Base-by-base conservation (phyloP, 2,113 vertebrate genomes). In the Podarcis muralis region DNA sequence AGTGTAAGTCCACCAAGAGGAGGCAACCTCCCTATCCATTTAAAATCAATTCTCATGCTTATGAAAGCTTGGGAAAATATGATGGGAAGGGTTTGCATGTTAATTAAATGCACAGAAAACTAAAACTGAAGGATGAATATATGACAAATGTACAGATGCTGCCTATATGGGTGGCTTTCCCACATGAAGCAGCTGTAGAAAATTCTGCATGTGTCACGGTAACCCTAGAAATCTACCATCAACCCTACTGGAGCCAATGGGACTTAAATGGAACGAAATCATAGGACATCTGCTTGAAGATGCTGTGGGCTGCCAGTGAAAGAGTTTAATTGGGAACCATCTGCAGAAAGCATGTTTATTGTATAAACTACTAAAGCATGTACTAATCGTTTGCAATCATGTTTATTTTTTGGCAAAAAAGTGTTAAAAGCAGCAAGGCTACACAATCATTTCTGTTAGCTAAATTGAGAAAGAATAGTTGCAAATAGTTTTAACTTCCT, bases 381-480 rank as follows among this genome's bases (percentile, higher is more conserved):
- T 66, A 62, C 40, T 88, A 76, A 76, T 75, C 30, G 23, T 53
- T 76, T 68, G 57, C 57, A 80, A 80, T 57, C 53, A 83, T 76
- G 71, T 83, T 88, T 83, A 32, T 82, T 88, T 88, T 66, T 83
- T n/a, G 30, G 80, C 71, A 77, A 40, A 74, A 40, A 78, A 82
- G 20, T 48, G 83, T 84, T 89, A 87, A 88, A 79, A 90, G 85
- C 92, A 87, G 68, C 62, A 37, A 11, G 37, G 76, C 69, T 79
- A 88, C 69, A 53, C 87, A 84, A 88, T 92, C 84, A 76, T 89
- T 90, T 87, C 87, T n/a, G 22, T 93, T 93, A 89, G 25, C 83
- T 75, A 88, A 89, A 78, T 83, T 86, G 25, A 16, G 87, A 93
- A 92, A 93, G 84, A 91, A 66, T 88, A 90, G 91, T 87, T 86